These are phyloP conservation scores for Pachyseris speciosa DNA, from an alignment of 64 coral and sea anemone species.

Conservation along the genomic window DNA sequence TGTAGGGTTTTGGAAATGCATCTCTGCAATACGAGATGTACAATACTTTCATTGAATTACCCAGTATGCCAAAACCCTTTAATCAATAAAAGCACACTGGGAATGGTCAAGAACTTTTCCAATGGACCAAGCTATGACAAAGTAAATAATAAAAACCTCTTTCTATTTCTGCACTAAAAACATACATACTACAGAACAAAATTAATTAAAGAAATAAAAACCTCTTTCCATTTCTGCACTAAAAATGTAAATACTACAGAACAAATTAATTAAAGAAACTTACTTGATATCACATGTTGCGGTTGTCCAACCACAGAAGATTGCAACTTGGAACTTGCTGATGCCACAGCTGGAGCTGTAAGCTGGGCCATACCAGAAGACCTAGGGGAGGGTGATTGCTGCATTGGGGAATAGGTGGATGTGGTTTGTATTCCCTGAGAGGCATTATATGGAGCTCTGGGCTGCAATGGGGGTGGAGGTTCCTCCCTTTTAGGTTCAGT, in stretches of 20 bases:
- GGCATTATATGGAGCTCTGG: background rate
- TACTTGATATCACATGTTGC: background rate
- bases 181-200: background rate
- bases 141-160: background rate
- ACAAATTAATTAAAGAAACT: background rate
- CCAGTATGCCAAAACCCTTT: too few relatives aligned
- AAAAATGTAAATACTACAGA: background rate
- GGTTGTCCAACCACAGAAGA: background rate
- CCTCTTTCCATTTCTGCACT: background rate
- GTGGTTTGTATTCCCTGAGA: background rate
- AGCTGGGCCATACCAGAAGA: background rate
- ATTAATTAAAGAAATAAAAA: background rate
- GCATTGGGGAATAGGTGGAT: background rate
- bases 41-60: too few relatives aligned
- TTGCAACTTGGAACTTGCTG: background rate
- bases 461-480: background rate
- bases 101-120: too few relatives aligned
- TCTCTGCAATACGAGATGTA: too few relatives aligned
- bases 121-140: too few relatives aligned
- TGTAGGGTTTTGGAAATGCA: too few relatives aligned
- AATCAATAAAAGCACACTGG: too few relatives aligned
- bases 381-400: background rate
- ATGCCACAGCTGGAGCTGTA: background rate
- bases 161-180: background rate
- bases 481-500: background rate